Conservation (phyloP, 2,113 vertebrate species). For the Machaerirhynchus nigripectus region DNA sequence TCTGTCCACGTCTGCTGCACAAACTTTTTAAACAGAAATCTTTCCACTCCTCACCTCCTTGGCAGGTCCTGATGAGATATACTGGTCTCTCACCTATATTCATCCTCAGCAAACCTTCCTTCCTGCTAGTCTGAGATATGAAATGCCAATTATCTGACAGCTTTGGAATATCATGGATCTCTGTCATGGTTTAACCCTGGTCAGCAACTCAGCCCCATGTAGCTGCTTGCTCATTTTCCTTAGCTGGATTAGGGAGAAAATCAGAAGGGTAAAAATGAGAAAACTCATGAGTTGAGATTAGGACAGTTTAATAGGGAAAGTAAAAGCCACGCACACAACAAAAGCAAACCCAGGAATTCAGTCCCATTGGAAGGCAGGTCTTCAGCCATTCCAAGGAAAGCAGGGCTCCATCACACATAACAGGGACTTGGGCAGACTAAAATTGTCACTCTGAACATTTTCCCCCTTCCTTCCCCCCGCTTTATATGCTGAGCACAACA, state of each 20-base stretch:
- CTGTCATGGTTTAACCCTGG: neutral
- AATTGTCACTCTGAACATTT: neutral
- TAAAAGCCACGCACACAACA: neutral
- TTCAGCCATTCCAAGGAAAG: neutral
- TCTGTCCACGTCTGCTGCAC: neutral
- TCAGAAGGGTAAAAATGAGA: neutral
- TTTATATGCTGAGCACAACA: neutral
- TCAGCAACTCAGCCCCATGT: neutral
- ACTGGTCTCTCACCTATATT: neutral
- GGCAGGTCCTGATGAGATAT: neutral
- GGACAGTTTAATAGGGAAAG: neutral
- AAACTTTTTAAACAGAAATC: neutral
- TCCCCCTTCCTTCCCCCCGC: neutral
- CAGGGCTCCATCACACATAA: neutral
- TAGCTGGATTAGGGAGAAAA: neutral
- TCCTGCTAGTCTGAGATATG: neutral
- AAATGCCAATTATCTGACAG: neutral
- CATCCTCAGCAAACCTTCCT: neutral
- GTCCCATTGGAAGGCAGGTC: neutral
- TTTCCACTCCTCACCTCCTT: neutral
- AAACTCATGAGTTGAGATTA: neutral
- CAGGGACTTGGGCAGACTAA: neutral
- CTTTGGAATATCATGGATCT: neutral
- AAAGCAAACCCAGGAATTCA: neutral
- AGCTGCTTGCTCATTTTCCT: neutral